phyloP scores from a whole-genome alignment of 2,888 invertebrate species.

The Oxycera nigricornis region DNA sequence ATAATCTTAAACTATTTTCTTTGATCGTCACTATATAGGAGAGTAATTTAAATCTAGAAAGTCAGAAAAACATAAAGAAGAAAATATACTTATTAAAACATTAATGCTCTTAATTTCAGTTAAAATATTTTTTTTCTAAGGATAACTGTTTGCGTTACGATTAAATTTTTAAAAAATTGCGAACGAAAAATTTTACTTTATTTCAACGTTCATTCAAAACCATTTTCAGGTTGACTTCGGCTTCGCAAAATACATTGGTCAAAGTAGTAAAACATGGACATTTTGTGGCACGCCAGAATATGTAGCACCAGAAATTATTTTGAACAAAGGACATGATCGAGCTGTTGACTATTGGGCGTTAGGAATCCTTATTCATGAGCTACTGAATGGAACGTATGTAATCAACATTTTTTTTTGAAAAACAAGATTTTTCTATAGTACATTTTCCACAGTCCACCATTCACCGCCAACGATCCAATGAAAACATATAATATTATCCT shows the following conservation, averaged over 20 bases:
- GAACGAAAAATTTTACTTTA: no score
- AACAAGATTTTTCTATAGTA: not conserved
- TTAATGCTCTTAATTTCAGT: no score
- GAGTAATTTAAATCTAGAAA: no score
- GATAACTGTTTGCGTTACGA: no score
- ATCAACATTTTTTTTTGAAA: not conserved
- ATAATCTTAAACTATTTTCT: no score
- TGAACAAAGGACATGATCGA: slow-evolving; percentile 77
- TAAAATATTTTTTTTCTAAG: no score
- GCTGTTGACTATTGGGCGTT: slow-evolving; percentile 96
- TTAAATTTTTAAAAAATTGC: no score
- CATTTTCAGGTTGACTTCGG: slow-evolving; percentile 82
- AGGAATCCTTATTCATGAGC: slow-evolving; percentile 86
- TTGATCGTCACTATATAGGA: no score
- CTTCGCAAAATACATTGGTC: slow-evolving; percentile 85
- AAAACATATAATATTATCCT: slow-evolving; percentile 93
- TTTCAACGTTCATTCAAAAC: no score
- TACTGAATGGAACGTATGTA: slow-evolving; percentile 82
- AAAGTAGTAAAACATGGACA: slow-evolving; percentile 88
- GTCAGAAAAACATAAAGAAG: no score
- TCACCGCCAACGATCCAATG: slow-evolving; percentile 91
- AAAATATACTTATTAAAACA: no score
- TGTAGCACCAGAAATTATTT: slow-evolving; percentile 88
- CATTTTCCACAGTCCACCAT: slow-evolving; percentile 70
- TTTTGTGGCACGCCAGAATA: slow-evolving; percentile 97